Evolutionary conservation across 2,113 vertebrate species (phyloP), one percentile per base, ranked within the genome.

Genomic region (Nothoprocta pentlandii): DNA sequence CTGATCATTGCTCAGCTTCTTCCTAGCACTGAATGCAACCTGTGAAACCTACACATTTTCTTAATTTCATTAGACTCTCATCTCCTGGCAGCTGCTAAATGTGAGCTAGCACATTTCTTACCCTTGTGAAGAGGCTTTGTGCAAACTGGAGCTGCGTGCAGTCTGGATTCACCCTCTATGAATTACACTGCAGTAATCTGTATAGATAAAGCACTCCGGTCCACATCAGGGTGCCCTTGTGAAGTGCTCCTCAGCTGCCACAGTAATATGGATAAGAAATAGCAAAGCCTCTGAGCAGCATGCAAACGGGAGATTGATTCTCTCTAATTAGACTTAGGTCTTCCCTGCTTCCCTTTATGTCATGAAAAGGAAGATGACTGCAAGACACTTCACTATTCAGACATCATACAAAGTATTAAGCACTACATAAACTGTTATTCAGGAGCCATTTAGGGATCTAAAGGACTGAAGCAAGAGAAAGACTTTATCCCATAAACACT

Each of bases 241-340:
- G 80, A 82, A 49, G 85, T 13, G 36, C 83, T 76, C 80, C 64
- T 88, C 79, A 78, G 80, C 83, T 84, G 91, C 1, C 0, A 71
- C 86, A 71, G 77, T 79, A 53, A 89, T 53, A 44, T 70, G 88
- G 93, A 32, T 83, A 80, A 88, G 85, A 78, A 85, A 77, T 49
- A 87, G 91, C 69, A 96, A 96, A 96, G 96, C 90, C 85, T 92
- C 90, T 86, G 83, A 94, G 75, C 73, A 67, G 90, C 90, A 82
- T 1, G 5, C 56, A 78, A 26, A 16, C 67, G 73, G 76, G 39
- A 78, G 84, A 77, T 58, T 89, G 78, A 42, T 76, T 85, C 91
- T 69, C 49, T 51, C 78, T 67, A 59, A 94, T 82, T 73, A 92
- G 66, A 85, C 81, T 87, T 16, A 23, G 20, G 85, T 68, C 87